A percentile compares a stretch with the other conserved stretches of the same genome.
Conservation (phyloP, 1,140 invertebrate genomes). For the Anagrus nilaparvatae region DNA sequence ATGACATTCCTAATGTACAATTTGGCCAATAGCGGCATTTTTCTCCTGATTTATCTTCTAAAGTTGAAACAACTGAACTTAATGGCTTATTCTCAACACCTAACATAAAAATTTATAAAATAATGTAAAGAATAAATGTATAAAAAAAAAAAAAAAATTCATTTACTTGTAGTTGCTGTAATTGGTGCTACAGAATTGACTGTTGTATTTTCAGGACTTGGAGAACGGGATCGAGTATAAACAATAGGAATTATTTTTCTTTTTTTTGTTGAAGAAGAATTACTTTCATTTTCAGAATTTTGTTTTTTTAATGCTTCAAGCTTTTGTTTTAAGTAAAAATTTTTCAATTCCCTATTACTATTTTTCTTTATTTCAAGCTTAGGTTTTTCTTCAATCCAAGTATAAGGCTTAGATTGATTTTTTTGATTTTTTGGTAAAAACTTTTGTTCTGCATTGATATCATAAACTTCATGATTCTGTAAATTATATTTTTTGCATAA, state of each 20-base stretch:
- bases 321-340: conserved; percentile 20
- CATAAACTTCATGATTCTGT: no score
- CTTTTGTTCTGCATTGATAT: no score
- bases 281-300: conserved; percentile 22
- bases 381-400: no score
- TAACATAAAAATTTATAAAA: conserved; percentile 4
- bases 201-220: conserved; percentile 21
- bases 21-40: conserved; percentile 41
- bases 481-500: no score
- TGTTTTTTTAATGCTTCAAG: conserved; percentile 31
- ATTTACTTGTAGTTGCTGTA: no score
- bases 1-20: conserved; percentile 37
- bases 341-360: not conserved
- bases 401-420: no score
- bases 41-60: conserved; percentile 32
- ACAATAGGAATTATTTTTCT: conserved; percentile 39
- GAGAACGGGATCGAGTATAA: conserved; percentile 32
- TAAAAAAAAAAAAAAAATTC: not conserved
- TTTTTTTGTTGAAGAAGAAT: conserved; percentile 22
- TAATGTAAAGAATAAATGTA: conserved; percentile 2
- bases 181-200: not conserved
- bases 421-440: no score
- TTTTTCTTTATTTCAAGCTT: no score
- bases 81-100: conserved; percentile 10
- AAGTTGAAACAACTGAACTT: conserved; percentile 21